Evolutionary conservation across 2,797 vertebrate genomes (phyloP).

Genomic region (Chaenodraco wilsoni): DNA sequence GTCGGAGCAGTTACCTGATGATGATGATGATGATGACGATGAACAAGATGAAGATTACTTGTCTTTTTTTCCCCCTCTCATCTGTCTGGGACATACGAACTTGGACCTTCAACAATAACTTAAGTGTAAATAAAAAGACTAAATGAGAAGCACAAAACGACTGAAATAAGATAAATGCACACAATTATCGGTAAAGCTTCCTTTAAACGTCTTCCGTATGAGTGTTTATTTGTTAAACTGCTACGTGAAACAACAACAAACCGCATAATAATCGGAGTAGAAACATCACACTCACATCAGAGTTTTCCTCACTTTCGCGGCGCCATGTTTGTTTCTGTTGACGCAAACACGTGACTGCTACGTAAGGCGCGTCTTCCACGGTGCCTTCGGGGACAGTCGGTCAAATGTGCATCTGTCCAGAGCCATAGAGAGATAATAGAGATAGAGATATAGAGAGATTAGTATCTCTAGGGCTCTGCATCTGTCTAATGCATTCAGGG

Average conservation of each 20-base stretch:
- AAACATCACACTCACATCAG: conserved; percentile 50
- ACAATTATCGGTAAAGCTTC: rapidly evolving
- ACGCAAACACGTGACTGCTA: conserved; percentile 41
- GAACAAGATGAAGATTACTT: not conserved
- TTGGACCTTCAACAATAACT: not conserved
- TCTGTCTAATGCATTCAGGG: too few relatives aligned
- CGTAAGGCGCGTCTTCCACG: not conserved
- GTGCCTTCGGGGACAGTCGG: not conserved
- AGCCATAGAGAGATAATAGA: too few relatives aligned
- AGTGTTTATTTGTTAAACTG: rapidly evolving
- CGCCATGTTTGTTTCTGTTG: conserved; percentile 76
- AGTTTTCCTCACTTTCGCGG: conserved; percentile 64
- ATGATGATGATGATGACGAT: conserved; percentile 15
- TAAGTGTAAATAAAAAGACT: not conserved
- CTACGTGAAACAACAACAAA: not conserved
- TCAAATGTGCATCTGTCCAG: not conserved
- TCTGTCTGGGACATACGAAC: conserved; percentile 9
- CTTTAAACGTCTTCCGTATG: too few relatives aligned
- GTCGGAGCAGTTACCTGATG: not conserved
- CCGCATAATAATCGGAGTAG: not conserved
- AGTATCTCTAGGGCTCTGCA: too few relatives aligned
- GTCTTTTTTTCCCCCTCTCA: conserved; percentile 48
- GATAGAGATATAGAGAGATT: too few relatives aligned
- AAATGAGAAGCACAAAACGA: not conserved
- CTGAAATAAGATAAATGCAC: too few relatives aligned